Evolutionary conservation across 1,140 invertebrate species (phyloP), one percentile per base, ranked within the genome.

Genomic region (Steinernema feltiae): DNA sequence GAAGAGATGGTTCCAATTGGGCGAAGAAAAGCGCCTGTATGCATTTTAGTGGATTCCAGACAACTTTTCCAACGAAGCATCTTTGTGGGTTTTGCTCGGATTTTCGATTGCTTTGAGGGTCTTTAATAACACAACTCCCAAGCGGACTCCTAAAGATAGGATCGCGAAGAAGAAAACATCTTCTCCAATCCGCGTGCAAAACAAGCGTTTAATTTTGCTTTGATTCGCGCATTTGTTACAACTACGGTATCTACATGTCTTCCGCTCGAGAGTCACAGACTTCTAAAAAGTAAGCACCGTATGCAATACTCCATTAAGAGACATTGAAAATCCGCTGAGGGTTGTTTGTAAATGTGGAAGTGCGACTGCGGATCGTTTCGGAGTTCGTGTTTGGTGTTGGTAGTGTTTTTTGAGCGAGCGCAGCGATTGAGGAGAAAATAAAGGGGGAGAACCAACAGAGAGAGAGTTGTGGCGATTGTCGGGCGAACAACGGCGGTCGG

Each of bases 321-420:
- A n/a, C 41, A 46, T n/a, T n/a, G 7, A 46, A 46, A 46, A 46
- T 7, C 7, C 7, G 41, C 7, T 46, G 41, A n/a, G 7, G 7
- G n/a, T 7, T 12, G 7, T 46, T 46, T 46, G 41, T 46, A 12
- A 12, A n/a, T 46, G 41, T 46, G 41, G n/a, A n/a, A 46, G 41
- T 7, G 41, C n/a, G 41, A 46, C 7, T 12, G 41, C 7, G 41
- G 41, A 46, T 12, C 41, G 7, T 12, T 46, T 7, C 41, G 24
- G 3, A 27, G 53, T 63, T 63, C 53, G 53, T 63, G 53, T 63
- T 63, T 17, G 53, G 3, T 63, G 53, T 63, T 63, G 41, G 12
- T 63, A 63, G 24, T 63, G 53, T 63, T 63, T 63, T 63, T 27
- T 21, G 53, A 63, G 53, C 53, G 53, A 27, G 24, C 53, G 53